These are phyloP conservation scores for Cyanistes caeruleus DNA, from an alignment of 2,113 vertebrate species.

Conservation along the genomic window DNA sequence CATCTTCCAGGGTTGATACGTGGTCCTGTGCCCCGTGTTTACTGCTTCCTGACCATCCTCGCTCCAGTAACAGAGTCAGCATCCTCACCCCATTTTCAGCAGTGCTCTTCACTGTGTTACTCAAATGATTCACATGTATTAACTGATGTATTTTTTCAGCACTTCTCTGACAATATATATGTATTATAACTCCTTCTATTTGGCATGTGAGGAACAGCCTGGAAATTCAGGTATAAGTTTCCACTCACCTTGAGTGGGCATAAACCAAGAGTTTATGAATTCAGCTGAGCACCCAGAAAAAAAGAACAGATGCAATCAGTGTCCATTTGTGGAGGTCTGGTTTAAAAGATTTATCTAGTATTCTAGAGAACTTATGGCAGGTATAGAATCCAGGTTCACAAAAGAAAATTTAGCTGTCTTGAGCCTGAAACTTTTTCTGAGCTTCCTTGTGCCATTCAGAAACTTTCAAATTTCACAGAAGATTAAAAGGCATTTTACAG, in stretches of 20 bases:
- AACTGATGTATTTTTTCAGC: background rate
- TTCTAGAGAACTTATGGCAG: background rate
- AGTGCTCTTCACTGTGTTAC: background rate
- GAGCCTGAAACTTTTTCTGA: background rate
- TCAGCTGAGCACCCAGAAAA: background rate
- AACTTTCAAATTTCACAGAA: background rate
- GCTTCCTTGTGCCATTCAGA: background rate
- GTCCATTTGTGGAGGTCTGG: background rate
- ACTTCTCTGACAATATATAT: background rate
- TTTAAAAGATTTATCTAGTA: background rate
- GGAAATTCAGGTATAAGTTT: background rate
- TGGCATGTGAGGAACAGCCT: accelerated
- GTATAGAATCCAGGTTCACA: background rate
- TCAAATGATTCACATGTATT: background rate
- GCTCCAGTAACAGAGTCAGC: background rate
- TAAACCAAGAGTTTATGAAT: background rate
- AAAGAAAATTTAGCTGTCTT: background rate
- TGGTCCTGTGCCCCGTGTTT: background rate
- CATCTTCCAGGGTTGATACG: background rate
- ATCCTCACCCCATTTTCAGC: background rate
- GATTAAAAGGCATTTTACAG: background rate
- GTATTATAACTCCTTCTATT: background rate
- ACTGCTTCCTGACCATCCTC: background rate
- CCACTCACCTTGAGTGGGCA: background rate
- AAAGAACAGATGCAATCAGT: background rate